Conservation (phyloP, 2,113 vertebrate species). For the Mormyrus iriodes region DNA sequence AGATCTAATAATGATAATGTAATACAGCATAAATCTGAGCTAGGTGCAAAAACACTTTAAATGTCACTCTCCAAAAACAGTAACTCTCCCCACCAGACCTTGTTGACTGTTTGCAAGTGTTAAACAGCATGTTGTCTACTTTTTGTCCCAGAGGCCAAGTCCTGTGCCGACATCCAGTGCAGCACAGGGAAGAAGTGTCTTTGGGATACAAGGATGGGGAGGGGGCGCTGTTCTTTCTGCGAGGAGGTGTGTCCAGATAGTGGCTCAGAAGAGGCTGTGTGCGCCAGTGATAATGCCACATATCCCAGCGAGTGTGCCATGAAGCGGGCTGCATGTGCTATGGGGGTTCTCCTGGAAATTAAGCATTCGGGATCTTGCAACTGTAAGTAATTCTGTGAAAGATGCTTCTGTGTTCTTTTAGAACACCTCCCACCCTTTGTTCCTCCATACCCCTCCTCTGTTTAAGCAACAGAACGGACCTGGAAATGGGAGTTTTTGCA, state of each 20-base stretch:
- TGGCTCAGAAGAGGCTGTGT: conserved; percentile 87
- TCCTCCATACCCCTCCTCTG: conserved; percentile 42
- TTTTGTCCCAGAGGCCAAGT: conserved; percentile 83
- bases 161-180: conserved; percentile 95
- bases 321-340: conserved; percentile 91
- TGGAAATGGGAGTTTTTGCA: conserved; percentile 60
- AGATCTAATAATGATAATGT: background rate
- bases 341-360: conserved; percentile 88
- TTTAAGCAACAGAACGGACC: conserved; percentile 63
- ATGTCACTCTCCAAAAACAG: background rate
- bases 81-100: background rate
- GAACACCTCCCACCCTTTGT: conserved; percentile 39
- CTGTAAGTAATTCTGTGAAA: conserved; percentile 85
- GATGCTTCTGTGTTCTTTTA: conserved; percentile 64
- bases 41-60: conserved; percentile 2
- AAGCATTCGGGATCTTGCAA: conserved; percentile 98
- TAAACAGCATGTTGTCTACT: conserved; percentile 7
- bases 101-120: background rate
- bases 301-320: conserved; percentile 95
- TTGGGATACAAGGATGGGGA: conserved; percentile 86
- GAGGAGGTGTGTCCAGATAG: conserved; percentile 82
- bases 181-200: conserved; percentile 86
- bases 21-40: background rate
- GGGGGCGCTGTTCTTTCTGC: conserved; percentile 85
- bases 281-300: conserved; percentile 94